These are phyloP conservation scores for Hippocampus zosterae DNA, from an alignment of 2,113 vertebrate species.

Conservation along the genomic window DNA sequence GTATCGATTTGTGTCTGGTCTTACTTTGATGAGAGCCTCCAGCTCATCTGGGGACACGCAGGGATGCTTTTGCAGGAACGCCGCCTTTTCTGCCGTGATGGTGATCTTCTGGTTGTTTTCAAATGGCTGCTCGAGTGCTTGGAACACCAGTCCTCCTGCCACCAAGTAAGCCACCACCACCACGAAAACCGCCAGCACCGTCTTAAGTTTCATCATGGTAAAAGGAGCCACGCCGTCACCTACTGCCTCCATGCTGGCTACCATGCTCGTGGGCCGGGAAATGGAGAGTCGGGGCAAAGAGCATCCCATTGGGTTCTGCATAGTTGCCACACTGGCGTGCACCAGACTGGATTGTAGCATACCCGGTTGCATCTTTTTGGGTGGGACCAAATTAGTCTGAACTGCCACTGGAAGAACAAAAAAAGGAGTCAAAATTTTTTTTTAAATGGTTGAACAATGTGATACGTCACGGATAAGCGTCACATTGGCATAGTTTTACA, in stretches of 20 bases:
- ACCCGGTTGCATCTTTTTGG: conserved; percentile 70
- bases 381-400: conserved; percentile 69
- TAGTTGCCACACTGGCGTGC: conserved; percentile 74
- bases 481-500: background rate
- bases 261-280: conserved; percentile 76
- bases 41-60: conserved; percentile 85
- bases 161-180: conserved; percentile 92
- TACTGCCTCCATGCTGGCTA: conserved; percentile 83
- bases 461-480: background rate
- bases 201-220: conserved; percentile 96
- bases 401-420: conserved; percentile 45
- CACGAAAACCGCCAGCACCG: conserved; percentile 89
- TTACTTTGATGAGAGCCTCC: conserved; percentile 89
- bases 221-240: conserved; percentile 74
- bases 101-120: conserved; percentile 90
- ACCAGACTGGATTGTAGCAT: conserved; percentile 75
- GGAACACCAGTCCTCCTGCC: conserved; percentile 85
- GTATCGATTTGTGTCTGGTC: conserved; percentile 26
- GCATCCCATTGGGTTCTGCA: conserved; percentile 77
- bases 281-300: conserved; percentile 75
- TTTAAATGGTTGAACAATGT: background rate
- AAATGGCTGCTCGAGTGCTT: conserved; percentile 87
- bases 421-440: background rate
- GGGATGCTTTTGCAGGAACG: conserved; percentile 83
- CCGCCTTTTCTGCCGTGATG: conserved; percentile 85